These are phyloP conservation scores for Hoplias malabaricus DNA, from an alignment of 2,113 vertebrate genomes.

Conservation along the genomic window DNA sequence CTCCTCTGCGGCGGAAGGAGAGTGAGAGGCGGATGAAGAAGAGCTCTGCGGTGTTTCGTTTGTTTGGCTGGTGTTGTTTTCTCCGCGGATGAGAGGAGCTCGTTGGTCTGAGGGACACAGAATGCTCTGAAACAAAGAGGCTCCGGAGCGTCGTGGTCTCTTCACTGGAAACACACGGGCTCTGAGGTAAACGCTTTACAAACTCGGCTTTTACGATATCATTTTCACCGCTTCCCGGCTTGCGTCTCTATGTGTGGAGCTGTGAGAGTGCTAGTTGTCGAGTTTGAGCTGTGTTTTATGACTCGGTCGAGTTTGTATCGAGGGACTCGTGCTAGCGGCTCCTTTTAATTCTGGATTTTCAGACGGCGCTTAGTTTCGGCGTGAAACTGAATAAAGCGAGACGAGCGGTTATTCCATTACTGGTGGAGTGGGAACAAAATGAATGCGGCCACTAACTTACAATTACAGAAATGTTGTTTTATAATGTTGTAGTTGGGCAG, in stretches of 20 bases:
- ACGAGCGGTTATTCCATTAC: no score
- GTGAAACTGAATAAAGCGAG: neutral
- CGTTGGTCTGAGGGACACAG: slow-evolving; percentile 38
- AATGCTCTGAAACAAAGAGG: slow-evolving; percentile 61
- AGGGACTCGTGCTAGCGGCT: slow-evolving; percentile 21
- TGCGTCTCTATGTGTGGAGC: neutral
- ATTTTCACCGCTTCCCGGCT: neutral
- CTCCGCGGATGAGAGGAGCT: slow-evolving; percentile 15
- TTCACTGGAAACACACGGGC: slow-evolving; percentile 34
- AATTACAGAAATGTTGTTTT: no score
- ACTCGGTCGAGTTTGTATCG: slow-evolving; percentile 1
- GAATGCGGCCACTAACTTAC: no score
- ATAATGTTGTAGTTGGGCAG: neutral
- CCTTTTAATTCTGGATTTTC: slow-evolving; percentile 14
- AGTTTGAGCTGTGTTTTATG: slow-evolving; percentile 19
- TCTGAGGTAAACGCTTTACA: neutral
- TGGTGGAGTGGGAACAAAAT: neutral
- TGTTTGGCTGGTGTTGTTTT: slow-evolving; percentile 15
- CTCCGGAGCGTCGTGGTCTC: slow-evolving; percentile 44
- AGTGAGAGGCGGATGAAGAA: neutral
- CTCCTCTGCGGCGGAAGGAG: neutral
- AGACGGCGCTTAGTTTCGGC: neutral
- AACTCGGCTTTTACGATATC: neutral
- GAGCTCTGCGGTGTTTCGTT: no score
- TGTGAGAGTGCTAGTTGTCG: neutral